phyloP scores from a whole-genome alignment of 2,113 vertebrate genomes.

The Gallinago jamesoni region DNA sequence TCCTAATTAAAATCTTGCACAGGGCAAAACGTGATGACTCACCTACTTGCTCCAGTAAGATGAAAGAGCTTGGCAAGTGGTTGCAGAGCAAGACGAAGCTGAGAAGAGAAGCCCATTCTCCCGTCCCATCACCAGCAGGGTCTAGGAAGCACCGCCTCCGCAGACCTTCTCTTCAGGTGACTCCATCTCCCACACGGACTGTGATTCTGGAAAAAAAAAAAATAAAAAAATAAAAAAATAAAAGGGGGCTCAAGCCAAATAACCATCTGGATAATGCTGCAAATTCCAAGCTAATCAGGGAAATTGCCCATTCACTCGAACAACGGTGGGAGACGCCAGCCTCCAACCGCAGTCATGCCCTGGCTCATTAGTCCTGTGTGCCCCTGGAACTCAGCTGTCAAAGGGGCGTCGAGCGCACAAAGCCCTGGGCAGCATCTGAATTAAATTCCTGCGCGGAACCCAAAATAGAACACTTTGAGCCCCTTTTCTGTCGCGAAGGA shows the following conservation, averaged over 20 bases:
- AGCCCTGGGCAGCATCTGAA: constrained; percentile 49
- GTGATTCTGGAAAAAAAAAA: not conserved
- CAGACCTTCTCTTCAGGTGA: constrained; percentile 45
- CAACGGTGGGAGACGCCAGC: constrained; percentile 43
- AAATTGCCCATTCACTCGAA: constrained; percentile 54
- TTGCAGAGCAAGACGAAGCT: not conserved
- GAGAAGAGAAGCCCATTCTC: not conserved
- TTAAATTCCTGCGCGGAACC: constrained; percentile 46
- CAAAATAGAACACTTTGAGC: constrained; percentile 65
- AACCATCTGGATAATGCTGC: constrained; percentile 41
- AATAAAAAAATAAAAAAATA: too few species aligned
- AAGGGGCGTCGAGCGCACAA: constrained; percentile 38
- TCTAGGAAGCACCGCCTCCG: not conserved
- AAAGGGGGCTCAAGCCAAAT: not conserved
- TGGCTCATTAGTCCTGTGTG: constrained; percentile 52
- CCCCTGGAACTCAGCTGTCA: constrained; percentile 59
- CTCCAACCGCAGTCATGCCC: constrained; percentile 35
- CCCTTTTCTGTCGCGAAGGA: constrained; percentile 17
- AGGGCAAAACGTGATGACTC: not conserved
- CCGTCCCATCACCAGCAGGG: not conserved
- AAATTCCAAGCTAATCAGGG: constrained; percentile 59
- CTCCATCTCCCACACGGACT: constrained; percentile 26
- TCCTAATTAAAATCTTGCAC: not conserved
- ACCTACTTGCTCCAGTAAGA: not conserved
- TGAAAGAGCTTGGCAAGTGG: not conserved